Evolutionary conservation across 2,113 vertebrate genomes (phyloP), one percentile per base, ranked within the genome.

Genomic region (Agelaius phoeniceus): DNA sequence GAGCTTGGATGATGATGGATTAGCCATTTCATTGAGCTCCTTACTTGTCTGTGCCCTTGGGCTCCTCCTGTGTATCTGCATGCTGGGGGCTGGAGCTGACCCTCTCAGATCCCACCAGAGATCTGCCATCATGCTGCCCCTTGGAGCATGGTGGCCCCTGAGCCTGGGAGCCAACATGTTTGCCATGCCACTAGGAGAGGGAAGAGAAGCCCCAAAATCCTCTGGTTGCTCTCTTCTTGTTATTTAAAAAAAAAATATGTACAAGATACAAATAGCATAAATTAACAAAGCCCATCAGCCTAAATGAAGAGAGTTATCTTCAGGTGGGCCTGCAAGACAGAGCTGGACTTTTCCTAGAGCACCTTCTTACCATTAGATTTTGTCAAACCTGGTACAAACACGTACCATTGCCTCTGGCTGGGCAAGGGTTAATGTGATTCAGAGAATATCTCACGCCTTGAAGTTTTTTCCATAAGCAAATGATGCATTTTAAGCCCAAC

Each of bases 391-490:
- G 26, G 44, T 31, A 9, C 2, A 3, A 37, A 2, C 21, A 33
- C 19, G 46, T 33, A 66, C 28, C 9, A 35, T 43, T 5, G 3
- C 24, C 28, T 35, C n/a, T 77, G 78, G n/a, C 21, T 79, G 44
- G 0, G 0, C 49, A 62, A 76, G 31, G 20, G n/a, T 68, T 61
- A 78, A 76, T 33, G 49, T 3, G 2, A 54, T 41, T 62, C 2
- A 1, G 3, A 44, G 33, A 7, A 11, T 55, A 19, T 19, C 37
- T 62, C 15, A 11, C 23, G 23, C 30, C 44, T 55, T 33, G 19
- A 55, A 39, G 8, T 22, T 67, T 80, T 87, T 66, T 65, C 26
- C 37, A 23, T 21, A 51, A 69, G 63, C 20, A 86, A 85, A 59
- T 52, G 23, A 37, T 37, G 37, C 37, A 37, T 37, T 37, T 37